A percentile compares a stretch with the other conserved stretches of the same genome.
Conservation (phyloP, 64 coral and sea anemone species). For the Exaiptasia diaphana region DNA sequence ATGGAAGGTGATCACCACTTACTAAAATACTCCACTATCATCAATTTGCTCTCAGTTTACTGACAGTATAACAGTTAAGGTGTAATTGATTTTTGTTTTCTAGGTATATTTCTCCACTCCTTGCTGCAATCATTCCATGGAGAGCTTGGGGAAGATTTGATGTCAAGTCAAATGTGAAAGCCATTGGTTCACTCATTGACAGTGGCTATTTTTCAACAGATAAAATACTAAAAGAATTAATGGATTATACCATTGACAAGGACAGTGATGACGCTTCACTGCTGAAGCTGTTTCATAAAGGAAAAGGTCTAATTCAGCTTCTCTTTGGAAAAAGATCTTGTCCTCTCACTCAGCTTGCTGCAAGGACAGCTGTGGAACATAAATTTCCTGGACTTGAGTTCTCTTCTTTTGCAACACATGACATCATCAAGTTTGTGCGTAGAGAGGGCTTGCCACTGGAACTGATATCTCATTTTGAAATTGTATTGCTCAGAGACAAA, state of each 20-base stretch:
- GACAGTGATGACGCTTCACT: constrained; percentile 17
- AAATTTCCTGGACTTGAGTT: constrained; percentile 18
- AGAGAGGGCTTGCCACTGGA: constrained; percentile 50
- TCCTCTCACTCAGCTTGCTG: constrained; percentile 58
- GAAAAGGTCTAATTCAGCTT: constrained; percentile 33
- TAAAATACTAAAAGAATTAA: constrained; percentile 62
- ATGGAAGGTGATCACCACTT: constrained; percentile 53
- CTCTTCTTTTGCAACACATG: constrained; percentile 32
- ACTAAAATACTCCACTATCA: not conserved
- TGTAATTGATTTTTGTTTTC: not conserved
- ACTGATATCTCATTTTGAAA: constrained; percentile 62
- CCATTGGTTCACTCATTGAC: constrained; percentile 57
- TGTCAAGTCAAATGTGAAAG: not conserved
- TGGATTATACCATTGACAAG: constrained; percentile 57
- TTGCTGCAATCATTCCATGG: constrained; percentile 71
- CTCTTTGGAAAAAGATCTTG: constrained; percentile 54
- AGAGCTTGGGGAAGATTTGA: constrained; percentile 32
- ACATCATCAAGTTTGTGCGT: constrained; percentile 26
- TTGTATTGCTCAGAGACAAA: constrained; percentile 68
- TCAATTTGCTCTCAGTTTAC: not conserved
- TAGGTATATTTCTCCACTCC: constrained; percentile 75
- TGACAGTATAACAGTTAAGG: not conserved
- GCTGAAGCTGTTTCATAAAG: constrained; percentile 37
- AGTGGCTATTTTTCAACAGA: constrained; percentile 53
- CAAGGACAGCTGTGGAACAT: constrained; percentile 13